Evolutionary conservation across 2,888 invertebrate species (phyloP), one percentile per base, ranked within the genome.

Genomic region (Colletes collaris): DNA sequence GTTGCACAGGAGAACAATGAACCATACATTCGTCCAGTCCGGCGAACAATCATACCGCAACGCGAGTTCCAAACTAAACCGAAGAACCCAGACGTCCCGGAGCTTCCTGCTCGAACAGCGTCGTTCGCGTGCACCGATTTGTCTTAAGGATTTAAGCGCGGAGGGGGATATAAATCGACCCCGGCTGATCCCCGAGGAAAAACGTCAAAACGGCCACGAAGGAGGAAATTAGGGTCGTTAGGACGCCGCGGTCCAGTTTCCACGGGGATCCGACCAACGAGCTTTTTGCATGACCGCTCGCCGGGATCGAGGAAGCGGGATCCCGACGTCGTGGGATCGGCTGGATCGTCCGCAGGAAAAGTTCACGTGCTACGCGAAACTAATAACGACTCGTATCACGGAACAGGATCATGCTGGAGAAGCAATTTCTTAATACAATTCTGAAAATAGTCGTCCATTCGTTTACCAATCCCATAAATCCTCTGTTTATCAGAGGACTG

Each of bases 191-290:
- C 13, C 27, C 11, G 13, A 13, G 59, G 62, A 56, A 70, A 67
- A 76, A 66, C 52, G 75, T 49, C 53, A 56, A 66, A 63, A 46
- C 59, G 63, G n/a, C 44, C 56, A 37, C 35, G 46, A 40, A 16
- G 46, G 63, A 63, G 60, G 58, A 65, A 76, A 76, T 79, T 76
- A 70, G 66, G 71, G 49, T 79, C 66, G 70, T 71, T 60, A 53
- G 56, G 27, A 46, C 69, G 59, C 40, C 10, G 40, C 40, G 52
- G 63, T 55, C 62, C 58, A 52, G 55, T 75, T 67, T 52, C 58
- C 40, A n/a, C 4, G 46, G 37, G 19, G 53, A 52, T 52, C 44
- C 35, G 27, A 6, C 55, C 53, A 40, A 75, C 58, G 46, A 79
- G 56, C 40, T 56, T 63, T 50, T 70, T 53, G 70, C 58, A 59